Conservation (phyloP, 2,888 invertebrate species). For the Drosophila mimica region DNA sequence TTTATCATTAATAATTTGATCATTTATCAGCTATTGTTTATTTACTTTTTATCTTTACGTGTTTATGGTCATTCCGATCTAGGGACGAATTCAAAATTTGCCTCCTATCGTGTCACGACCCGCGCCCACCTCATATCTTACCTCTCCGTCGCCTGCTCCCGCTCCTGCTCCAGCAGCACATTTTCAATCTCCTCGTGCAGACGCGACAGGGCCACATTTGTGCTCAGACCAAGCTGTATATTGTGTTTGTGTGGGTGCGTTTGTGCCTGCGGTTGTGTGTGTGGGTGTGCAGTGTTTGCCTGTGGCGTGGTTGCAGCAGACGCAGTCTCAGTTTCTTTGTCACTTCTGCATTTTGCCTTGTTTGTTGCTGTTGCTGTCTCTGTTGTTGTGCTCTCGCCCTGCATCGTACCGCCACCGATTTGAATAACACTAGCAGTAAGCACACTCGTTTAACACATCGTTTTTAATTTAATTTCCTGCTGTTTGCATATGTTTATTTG, state of each 20-base stretch:
- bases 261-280: background rate
- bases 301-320: constrained; percentile 36
- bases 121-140: constrained; percentile 61
- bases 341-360: constrained; percentile 33
- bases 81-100: background rate
- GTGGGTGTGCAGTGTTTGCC: constrained; percentile 6
- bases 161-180: constrained; percentile 88
- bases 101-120: background rate
- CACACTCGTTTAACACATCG: constrained; percentile 35
- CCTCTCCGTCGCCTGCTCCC: constrained; percentile 87
- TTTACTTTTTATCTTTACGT: background rate
- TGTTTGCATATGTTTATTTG: constrained; percentile 45
- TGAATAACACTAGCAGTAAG: constrained; percentile 12
- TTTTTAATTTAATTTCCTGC: constrained; percentile 16
- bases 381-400: constrained; percentile 16
- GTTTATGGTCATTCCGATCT: background rate
- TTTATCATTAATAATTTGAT: background rate
- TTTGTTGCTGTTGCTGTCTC: constrained; percentile 4
- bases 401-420: constrained; percentile 35
- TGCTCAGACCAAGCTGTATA: constrained; percentile 79
- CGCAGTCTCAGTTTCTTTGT: constrained; percentile 38
- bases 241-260: constrained; percentile 34
- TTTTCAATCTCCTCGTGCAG: constrained; percentile 89
- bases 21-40: background rate
- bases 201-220: constrained; percentile 89